phyloP scores from a whole-genome alignment of 1,140 invertebrate genomes.

The Drosophila biarmipes region DNA sequence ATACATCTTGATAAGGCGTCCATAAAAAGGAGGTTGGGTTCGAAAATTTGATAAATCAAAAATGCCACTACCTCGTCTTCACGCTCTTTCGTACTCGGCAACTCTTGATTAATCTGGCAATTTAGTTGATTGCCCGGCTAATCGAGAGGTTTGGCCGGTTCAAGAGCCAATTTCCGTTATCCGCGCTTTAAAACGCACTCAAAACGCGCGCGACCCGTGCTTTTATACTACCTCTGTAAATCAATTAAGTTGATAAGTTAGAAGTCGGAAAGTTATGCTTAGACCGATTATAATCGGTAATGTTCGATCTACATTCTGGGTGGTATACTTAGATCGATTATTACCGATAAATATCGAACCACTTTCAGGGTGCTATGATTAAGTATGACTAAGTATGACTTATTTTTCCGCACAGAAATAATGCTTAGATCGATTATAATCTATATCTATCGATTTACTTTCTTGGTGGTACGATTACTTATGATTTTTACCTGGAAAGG shows the following conservation, averaged over 20 bases:
- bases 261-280: not conserved
- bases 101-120: constrained; percentile 34
- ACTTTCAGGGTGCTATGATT: too few species aligned
- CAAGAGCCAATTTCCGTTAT: constrained; percentile 58
- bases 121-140: constrained; percentile 45
- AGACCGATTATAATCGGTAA: not conserved
- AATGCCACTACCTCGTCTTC: constrained; percentile 27
- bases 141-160: constrained; percentile 56
- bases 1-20: constrained; percentile 73
- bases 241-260: constrained; percentile 2
- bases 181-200: constrained; percentile 40
- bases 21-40: constrained; percentile 23
- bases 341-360: too few species aligned
- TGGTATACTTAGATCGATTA: not conserved
- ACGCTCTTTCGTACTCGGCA: constrained; percentile 6
- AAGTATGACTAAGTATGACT: too few species aligned
- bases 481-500: too few species aligned
- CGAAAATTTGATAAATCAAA: constrained; percentile 72
- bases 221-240: not conserved
- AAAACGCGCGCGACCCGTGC: constrained; percentile 20
- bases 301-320: not conserved
- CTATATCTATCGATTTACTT: too few species aligned
- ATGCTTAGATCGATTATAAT: too few species aligned
- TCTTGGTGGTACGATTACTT: too few species aligned
- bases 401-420: too few species aligned